Evolutionary conservation across 2,797 vertebrate genomes (phyloP), one percentile per base, ranked within the genome.

Genomic region (Avahi laniger): DNA sequence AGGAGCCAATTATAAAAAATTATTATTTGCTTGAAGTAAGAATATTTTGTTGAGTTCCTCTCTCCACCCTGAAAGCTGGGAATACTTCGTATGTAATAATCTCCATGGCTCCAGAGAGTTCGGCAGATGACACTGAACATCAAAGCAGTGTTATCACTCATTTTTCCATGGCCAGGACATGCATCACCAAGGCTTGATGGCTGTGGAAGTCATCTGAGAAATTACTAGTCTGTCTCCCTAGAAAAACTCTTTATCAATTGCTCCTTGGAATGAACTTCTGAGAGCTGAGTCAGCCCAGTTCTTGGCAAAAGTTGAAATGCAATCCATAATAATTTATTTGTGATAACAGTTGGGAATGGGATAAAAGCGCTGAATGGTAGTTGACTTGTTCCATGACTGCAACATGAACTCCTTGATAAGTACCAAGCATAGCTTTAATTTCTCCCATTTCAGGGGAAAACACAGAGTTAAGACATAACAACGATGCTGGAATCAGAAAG

Each of bases 231-330:
- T 65, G 35, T 85, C 43, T 93, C 48, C 14, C 28, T 35, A 61
- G 33, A 9, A 79, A 43, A 96, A 83, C 26, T 59, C 61, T 75
- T 59, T 41, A 65, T 65, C 81, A 50, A 46, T 72, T 93, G 70
- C 75, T 93, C 48, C 65, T 50, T 76, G 33, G 46, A 89, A 69
- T 52, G 57, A 87, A 89, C 52, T 87, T 92, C 75, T 72, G 35
- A 80, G 84, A 87, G 80, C 81, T 65, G 84, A 80, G 26, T 87
- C 84, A 94, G 46, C 26, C 91, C 33, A 54, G 78, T 89, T 76
- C 70, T 84, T 83, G 84, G 93, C 41, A 67, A 72, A 82, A 61
- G 65, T 73, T 75, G 84, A 89, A 82, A 85, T 22, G 30, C 22
- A 81, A 50, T 33, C 41, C 48, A 80, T 65, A 61, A 26, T 5